A percentile compares a stretch with the other conserved stretches of the same genome.
Conservation (phyloP, 2,888 invertebrate species). For the Hedya salicella region DNA sequence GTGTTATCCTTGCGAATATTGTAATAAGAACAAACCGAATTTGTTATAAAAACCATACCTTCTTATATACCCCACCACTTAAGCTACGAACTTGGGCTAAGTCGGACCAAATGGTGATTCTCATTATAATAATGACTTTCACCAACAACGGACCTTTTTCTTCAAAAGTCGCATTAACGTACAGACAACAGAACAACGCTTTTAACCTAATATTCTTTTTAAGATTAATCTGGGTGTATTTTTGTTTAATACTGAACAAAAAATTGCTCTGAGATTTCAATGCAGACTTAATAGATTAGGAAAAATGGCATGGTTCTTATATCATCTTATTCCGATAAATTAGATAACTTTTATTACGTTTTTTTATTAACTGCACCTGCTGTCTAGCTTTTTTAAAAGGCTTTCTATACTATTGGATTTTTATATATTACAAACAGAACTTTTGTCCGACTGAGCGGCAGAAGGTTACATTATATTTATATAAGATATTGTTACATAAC, state of each 20-base stretch:
- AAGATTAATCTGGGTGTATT: conserved; percentile 29
- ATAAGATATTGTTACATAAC: no score
- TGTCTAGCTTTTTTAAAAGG: no score
- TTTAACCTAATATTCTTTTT: conserved; percentile 45
- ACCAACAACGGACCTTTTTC: conserved; percentile 68
- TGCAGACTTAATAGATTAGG: neutral
- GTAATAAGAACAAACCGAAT: neutral
- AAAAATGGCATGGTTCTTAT: neutral
- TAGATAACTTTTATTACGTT: no score
- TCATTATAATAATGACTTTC: conserved; percentile 79
- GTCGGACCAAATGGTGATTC: conserved; percentile 73
- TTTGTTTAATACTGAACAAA: conserved; percentile 14
- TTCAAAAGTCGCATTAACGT: conserved; percentile 73
- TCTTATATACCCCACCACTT: conserved; percentile 46
- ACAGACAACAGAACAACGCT: conserved; percentile 58
- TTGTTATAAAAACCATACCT: conserved; percentile 30
- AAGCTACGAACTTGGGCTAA: conserved; percentile 48
- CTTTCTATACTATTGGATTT: no score
- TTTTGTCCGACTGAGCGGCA: no score
- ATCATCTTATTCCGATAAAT: no score
- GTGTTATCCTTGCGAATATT: no score
- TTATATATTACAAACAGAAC: no score
- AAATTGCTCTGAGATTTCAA: no score
- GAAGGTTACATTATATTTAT: no score
- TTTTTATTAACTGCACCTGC: no score